Base-by-base conservation (phyloP, 2,888 invertebrate genomes). In the Balanococcus diminutus region DNA sequence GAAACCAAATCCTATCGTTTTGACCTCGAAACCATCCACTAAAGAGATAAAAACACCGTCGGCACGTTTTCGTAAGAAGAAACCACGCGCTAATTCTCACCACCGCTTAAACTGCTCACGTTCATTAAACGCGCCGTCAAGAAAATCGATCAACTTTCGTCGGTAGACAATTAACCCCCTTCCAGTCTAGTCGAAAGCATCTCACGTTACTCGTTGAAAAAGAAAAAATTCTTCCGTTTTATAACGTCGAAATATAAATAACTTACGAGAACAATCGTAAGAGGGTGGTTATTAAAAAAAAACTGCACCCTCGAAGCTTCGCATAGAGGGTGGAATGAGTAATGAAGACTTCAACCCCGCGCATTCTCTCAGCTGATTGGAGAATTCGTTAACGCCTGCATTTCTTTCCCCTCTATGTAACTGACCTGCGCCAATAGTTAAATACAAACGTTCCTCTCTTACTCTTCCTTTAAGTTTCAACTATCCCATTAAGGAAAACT, bases 371-470 rank as follows among this genome's bases (percentile, higher is more conserved):
- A 67, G 84, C 84, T 72, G 84, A 84, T 84, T 84, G 84, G 84
- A 67, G 84, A 84, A 84, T 84, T 84, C 84, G 84, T 84, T 84
- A 84, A 84, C 84, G 84, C 67, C 84, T 84, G 75, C 84, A 84
- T 72, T 84, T 84, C 84, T 67, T 75, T 84, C 72, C 84, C 84
- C 84, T 67, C 36, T 42, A 31, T 84, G 75, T 61, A 67, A 84
- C 84, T 84, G 84, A 84, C 84, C 84, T 84, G 84, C 84, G 84
- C 84, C 84, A 84, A 84, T 84, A 72, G 84, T 84, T 84, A 84
- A 84, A 84, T 84, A 84, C 84, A 84, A 84, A 67, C 39, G 36
- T 72, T 72, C 84, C 84, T 67, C 67, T 84, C 51, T 39, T 22
- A 28, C 75, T 31, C 67, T 72, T 84, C 42, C 42, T 75, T 39